A percentile compares a stretch with the other conserved stretches of the same genome.
Conservation (phyloP, 2,797 vertebrate species). For the Chromis chromis region DNA sequence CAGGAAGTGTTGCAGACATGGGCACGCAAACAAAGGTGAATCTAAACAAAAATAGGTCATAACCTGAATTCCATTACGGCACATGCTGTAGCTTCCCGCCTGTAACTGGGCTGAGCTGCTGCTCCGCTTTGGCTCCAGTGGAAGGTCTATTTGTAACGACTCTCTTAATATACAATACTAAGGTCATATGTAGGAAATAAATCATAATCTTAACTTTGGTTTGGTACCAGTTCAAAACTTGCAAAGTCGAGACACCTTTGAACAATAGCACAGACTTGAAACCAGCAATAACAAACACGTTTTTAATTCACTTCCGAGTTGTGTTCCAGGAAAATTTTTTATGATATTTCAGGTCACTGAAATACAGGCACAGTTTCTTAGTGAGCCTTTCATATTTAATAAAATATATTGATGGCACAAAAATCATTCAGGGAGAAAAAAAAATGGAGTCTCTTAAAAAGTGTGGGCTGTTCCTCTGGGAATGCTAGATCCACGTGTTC, state of each 20-base stretch:
- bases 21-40: conserved; percentile 58
- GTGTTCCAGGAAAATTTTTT: conserved; percentile 79
- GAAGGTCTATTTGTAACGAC: conserved; percentile 45
- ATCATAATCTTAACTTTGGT: conserved; percentile 52
- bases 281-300: conserved; percentile 59
- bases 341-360: conserved; percentile 69
- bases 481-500: conserved; percentile 74
- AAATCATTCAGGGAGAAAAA: conserved; percentile 49
- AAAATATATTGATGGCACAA: conserved; percentile 75
- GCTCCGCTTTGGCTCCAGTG: conserved; percentile 24
- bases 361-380: conserved; percentile 57
- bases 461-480: conserved; percentile 63
- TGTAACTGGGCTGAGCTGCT: conserved; percentile 5
- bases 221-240: conserved; percentile 45
- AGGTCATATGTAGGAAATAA: conserved; percentile 59
- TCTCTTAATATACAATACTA: conserved; percentile 27
- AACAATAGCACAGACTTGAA: conserved; percentile 63
- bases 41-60: conserved; percentile 65
- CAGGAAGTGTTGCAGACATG: conserved; percentile 57
- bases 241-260: conserved; percentile 54
- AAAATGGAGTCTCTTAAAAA: conserved; percentile 73
- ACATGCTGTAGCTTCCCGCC: conserved; percentile 17
- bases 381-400: conserved; percentile 78
- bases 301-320: conserved; percentile 80
- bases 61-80: conserved; percentile 55